phyloP scores from a whole-genome alignment of 1,140 invertebrate species.

The Drosophila kanapiae region DNA sequence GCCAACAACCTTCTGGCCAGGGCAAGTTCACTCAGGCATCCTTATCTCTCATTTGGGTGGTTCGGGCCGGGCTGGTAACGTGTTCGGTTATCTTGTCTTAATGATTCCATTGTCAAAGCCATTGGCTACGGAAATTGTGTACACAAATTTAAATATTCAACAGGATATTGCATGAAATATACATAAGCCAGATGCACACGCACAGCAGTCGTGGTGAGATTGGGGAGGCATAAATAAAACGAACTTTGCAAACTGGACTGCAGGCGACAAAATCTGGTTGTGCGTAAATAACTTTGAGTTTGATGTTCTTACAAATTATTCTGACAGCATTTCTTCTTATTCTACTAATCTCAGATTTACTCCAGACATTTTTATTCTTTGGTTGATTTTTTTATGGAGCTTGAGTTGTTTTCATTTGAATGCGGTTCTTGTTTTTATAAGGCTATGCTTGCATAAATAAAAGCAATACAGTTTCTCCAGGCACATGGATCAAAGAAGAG shows the following conservation, averaged over 20 bases:
- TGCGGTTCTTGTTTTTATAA: slow-evolving; percentile 11
- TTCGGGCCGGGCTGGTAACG: slow-evolving; percentile 25
- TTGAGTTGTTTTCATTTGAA: slow-evolving; percentile 8
- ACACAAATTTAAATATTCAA: slow-evolving; percentile 83
- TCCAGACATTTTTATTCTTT: slow-evolving; percentile 14
- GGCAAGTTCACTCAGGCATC: slow-evolving; percentile 53
- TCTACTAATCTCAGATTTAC: slow-evolving; percentile 33
- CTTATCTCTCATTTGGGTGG: slow-evolving; percentile 54
- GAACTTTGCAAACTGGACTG: slow-evolving; percentile 33
- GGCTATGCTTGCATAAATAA: slow-evolving; percentile 34
- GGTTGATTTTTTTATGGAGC: slow-evolving; percentile 2
- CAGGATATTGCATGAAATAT: slow-evolving; percentile 81
- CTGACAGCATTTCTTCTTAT: slow-evolving; percentile 48
- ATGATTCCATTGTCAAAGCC: slow-evolving; percentile 81
- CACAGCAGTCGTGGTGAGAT: slow-evolving; percentile 1
- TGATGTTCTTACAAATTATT: slow-evolving; percentile 46
- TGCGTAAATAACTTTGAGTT: slow-evolving; percentile 68
- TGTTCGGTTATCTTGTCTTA: slow-evolving; percentile 68
- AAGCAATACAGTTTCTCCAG: background rate
- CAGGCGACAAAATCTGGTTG: slow-evolving; percentile 69
- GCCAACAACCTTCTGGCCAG: slow-evolving; percentile 17
- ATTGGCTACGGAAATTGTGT: slow-evolving; percentile 78
- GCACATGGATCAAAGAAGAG: background rate
- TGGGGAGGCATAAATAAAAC: background rate
- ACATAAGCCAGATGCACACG: slow-evolving; percentile 51